Base-by-base conservation (phyloP, 2,797 vertebrate genomes). In the Hoplostethus atlanticus region DNA sequence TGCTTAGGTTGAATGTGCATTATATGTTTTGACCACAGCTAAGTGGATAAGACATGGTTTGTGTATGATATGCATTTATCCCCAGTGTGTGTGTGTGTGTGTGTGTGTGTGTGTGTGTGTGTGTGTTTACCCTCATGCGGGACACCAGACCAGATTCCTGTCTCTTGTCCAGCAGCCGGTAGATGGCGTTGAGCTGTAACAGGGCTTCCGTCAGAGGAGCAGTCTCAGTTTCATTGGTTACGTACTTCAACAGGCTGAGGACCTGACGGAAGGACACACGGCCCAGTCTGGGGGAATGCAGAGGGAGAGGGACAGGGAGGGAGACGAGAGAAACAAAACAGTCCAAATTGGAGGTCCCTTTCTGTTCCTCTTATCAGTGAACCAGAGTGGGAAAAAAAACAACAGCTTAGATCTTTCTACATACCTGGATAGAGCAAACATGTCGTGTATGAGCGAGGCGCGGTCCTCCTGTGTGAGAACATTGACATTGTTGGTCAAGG, bases 371-470 rank as follows among this genome's bases (percentile, higher is more conserved):
- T 48, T 17, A 16, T 76, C 6, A 64, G 10, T 57, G 5, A 72
- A 56, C 40, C 2, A 0, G 17, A 34, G 3, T 44, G 61, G 21
- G 21, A 1, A 21, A 6, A 47, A 34, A 28, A 42, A 42, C 54
- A 25, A 54, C 13, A 54, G 7, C 8, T 44, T 7, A 31, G 17
- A 15, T 34, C 48, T 8, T 64, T 0, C 4, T 21, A 36, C 36
- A 11, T 85, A 98, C 98, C 96, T 92, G 86, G 95, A 97, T 80
- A 99, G 95, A 59, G 84, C 94, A 90, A 99, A 99, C 71, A 97
- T 93, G 90, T 95, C 96, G 89, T 98, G 97, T 88, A 99, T 96
- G 63, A 99, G 95, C 40, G 93, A 96, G 5, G 97, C 96, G 81
- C 97, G 94, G 86, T 99, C 98, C 73, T 94, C 95, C n/a, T 90